These are phyloP conservation scores for Lasaia peninsularis DNA, from an alignment of 1,140 invertebrate genomes.

Conservation along the genomic window DNA sequence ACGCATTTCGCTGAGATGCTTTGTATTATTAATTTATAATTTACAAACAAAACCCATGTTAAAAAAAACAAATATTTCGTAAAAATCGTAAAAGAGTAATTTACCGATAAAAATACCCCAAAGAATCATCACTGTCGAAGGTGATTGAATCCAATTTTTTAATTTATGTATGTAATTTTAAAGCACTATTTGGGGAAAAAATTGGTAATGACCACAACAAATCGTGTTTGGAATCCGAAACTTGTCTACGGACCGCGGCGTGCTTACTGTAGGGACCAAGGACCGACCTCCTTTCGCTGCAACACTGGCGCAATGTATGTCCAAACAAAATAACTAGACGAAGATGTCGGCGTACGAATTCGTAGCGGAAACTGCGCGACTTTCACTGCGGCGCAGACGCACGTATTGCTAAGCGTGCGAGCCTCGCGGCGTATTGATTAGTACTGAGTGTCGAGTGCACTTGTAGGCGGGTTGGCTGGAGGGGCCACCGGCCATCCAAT, in stretches of 20 bases:
- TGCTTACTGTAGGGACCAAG: constrained; percentile 52
- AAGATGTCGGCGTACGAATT: constrained; percentile 63
- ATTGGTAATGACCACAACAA: constrained; percentile 47
- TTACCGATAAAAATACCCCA: not conserved
- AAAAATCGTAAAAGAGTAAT: no score
- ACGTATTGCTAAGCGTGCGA: constrained; percentile 51
- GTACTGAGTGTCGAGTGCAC: constrained; percentile 42
- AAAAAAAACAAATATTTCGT: no score
- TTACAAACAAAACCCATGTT: no score
- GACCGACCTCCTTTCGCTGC: constrained; percentile 70
- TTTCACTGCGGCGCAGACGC: constrained; percentile 53
- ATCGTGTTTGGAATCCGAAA: constrained; percentile 35
- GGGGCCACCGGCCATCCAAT: constrained; percentile 24
- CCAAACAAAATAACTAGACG: constrained; percentile 70
- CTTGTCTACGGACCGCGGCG: constrained; percentile 42
- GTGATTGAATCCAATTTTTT: not conserved
- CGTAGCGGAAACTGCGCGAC: constrained; percentile 66
- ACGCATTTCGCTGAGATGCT: no score
- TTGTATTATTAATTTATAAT: no score
- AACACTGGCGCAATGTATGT: constrained; percentile 71
- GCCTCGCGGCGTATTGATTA: constrained; percentile 51
- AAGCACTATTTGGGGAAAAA: not conserved
- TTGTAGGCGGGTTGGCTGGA: constrained; percentile 28
- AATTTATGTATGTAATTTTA: not conserved
- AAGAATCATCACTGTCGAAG: not conserved